A percentile compares a stretch with the other conserved stretches of the same genome.
phyloP scores from a whole-genome alignment of 2,888 invertebrate species.

The Parnassius orleans region DNA sequence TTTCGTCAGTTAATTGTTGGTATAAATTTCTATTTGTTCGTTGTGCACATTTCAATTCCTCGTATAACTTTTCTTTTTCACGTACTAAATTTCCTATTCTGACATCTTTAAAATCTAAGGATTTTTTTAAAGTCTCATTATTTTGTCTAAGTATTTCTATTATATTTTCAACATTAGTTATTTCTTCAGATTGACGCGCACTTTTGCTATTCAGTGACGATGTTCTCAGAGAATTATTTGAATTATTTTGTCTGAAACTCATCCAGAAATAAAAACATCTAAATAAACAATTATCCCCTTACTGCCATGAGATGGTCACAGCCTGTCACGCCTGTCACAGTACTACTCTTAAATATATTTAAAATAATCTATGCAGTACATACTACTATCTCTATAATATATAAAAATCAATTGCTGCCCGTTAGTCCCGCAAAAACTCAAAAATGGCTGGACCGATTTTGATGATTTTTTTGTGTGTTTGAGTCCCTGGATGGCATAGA shows the following conservation, averaged over 20 bases:
- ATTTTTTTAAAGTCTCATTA: conserved; percentile 62
- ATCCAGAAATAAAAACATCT: conserved; percentile 37
- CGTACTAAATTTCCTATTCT: conserved; percentile 67
- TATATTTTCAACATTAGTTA: conserved; percentile 53
- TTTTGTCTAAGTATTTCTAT: conserved; percentile 64
- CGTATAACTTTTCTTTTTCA: conserved; percentile 74
- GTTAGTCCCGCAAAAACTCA: no score
- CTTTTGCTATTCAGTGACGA: conserved; percentile 43
- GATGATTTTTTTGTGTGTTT: no score
- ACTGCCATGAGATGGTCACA: no score
- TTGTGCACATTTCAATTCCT: conserved; percentile 70
- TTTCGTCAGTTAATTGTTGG: conserved; percentile 79
- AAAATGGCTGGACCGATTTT: no score
- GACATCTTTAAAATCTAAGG: conserved; percentile 67
- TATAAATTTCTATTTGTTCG: conserved; percentile 68
- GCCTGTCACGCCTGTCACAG: no score
- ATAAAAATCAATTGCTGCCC: no score
- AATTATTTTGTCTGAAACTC: conserved; percentile 45
- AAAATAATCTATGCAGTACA: no score
- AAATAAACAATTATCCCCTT: background rate
- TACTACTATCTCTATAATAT: no score
- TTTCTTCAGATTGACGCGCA: conserved; percentile 42
- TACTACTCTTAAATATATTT: no score
- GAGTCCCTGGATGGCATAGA: no score
- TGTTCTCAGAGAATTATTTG: conserved; percentile 45